Conservation (phyloP, 2,797 vertebrate species). For the Sardinella longiceps region DNA sequence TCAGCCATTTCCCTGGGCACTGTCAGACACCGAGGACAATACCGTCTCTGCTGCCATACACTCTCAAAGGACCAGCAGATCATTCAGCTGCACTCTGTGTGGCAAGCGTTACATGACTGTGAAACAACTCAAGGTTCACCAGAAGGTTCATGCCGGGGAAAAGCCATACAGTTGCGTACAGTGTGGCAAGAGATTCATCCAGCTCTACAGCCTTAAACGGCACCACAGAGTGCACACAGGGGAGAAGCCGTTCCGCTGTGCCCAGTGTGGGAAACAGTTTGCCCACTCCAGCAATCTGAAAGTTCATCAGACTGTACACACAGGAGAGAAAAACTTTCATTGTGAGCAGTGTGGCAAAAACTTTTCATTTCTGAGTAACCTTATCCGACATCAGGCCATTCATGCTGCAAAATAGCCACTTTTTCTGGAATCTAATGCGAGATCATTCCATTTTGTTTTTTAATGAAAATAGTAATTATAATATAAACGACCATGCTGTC, state of each 20-base stretch:
- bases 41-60: background rate
- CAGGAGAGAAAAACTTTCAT: constrained; percentile 4
- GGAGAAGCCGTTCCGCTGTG: constrained; percentile 13
- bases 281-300: constrained; percentile 21
- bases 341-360: constrained; percentile 12
- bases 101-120: constrained; percentile 5
- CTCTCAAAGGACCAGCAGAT: background rate
- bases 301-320: constrained; percentile 19
- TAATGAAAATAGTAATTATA: background rate
- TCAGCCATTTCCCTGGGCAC: background rate
- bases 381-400: constrained; percentile 9
- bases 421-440: background rate
- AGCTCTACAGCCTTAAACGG: constrained; percentile 12
- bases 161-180: constrained; percentile 15
- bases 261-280: constrained; percentile 7
- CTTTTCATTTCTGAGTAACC: constrained; percentile 12
- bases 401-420: background rate
- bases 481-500: background rate
- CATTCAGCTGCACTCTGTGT: constrained; percentile 20
- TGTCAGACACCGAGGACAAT: background rate
- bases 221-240: constrained; percentile 10
- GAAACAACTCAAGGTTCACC: constrained; percentile 17
- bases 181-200: constrained; percentile 25
- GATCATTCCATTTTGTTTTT: too few species aligned
- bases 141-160: constrained; percentile 17